Evolutionary conservation across 2,888 invertebrate genomes (phyloP).

Genomic region (Cantharis flavilabris): DNA sequence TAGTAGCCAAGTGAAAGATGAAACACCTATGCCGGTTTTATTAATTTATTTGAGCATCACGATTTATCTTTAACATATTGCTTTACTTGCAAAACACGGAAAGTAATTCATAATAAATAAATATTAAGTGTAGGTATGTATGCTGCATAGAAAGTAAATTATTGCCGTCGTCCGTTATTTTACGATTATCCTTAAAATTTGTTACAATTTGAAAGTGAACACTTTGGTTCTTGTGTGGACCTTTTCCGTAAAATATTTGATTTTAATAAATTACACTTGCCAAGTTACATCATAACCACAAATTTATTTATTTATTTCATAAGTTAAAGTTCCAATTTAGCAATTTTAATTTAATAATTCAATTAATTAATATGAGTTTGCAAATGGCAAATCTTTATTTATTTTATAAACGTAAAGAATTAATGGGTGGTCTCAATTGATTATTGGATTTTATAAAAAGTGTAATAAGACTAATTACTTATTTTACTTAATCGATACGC

Average conservation of each 20-base stretch:
- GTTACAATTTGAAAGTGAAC: background rate
- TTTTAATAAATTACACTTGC: background rate
- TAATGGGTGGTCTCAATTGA: constrained; percentile 20
- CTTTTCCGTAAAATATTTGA: background rate
- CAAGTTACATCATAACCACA: background rate
- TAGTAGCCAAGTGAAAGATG: constrained; percentile 28
- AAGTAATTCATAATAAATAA: constrained; percentile 7
- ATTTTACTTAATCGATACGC: constrained; percentile 1
- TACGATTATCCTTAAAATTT: background rate
- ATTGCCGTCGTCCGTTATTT: background rate
- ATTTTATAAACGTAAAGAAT: constrained; percentile 13
- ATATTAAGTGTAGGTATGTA: background rate
- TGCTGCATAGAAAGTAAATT: background rate
- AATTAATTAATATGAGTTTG: constrained; percentile 11
- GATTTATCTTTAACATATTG: constrained; percentile 8
- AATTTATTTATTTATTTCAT: background rate
- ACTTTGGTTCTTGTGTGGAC: background rate
- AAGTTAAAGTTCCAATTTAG: constrained; percentile 7
- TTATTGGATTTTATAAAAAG: constrained; percentile 3
- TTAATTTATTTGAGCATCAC: constrained; percentile 29
- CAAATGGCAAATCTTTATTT: constrained; percentile 11
- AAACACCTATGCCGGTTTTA: constrained; percentile 24
- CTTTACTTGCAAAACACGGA: constrained; percentile 11
- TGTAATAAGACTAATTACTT: background rate
- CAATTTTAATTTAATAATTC: constrained; percentile 10